phyloP scores from a whole-genome alignment of 1,140 invertebrate genomes.

The Tenebrio molitor region DNA sequence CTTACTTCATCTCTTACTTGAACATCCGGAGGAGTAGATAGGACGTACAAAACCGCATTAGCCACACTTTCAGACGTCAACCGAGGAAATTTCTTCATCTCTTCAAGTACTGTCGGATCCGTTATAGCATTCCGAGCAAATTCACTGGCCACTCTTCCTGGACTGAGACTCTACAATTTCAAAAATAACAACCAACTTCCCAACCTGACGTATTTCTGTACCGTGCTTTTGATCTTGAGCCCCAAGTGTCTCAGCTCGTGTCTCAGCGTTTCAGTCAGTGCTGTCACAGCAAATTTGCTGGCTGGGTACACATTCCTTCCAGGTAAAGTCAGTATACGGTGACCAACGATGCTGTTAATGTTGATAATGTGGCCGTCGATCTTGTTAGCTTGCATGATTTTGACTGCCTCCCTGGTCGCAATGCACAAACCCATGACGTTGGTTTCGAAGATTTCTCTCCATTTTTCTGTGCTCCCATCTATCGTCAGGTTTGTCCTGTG shows the following conservation, averaged over 20 bases:
- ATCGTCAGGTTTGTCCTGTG: too few species aligned
- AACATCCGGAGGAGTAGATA: constrained; percentile 52
- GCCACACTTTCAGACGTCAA: too few species aligned
- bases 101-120: not conserved
- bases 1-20: not conserved
- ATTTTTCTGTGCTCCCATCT: too few species aligned
- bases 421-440: too few species aligned
- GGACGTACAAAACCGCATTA: too few species aligned
- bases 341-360: too few species aligned
- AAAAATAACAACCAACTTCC: not conserved
- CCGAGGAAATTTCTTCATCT: constrained; percentile 6
- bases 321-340: not conserved
- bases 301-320: not conserved
- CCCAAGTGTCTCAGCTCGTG: not conserved
- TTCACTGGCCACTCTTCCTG: constrained; percentile 42
- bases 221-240: not conserved
- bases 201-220: not conserved
- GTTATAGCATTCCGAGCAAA: not conserved
- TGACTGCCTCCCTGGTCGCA: too few species aligned
- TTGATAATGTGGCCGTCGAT: too few species aligned
- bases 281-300: too few species aligned
- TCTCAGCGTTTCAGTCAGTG: not conserved
- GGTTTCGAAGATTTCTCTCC: too few species aligned
- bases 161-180: constrained; percentile 45
- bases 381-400: too few species aligned